Evolutionary conservation across 2,888 invertebrate genomes (phyloP).

Genomic region (Pollenia amentaria): DNA sequence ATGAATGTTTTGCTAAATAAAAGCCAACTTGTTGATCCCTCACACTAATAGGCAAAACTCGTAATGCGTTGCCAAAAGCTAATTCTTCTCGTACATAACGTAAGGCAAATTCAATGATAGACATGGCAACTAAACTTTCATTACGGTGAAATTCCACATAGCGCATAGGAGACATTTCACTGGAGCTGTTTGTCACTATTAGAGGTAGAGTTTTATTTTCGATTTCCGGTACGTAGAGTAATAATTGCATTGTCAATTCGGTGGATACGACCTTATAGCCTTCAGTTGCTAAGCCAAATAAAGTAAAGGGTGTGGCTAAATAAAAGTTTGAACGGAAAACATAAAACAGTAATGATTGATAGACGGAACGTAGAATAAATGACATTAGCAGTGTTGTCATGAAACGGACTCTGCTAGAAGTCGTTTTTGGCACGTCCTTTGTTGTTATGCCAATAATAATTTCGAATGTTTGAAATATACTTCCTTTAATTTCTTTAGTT

Average conservation of each 20-base stretch:
- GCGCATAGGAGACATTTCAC: slow-evolving; percentile 56
- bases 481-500: not conserved
- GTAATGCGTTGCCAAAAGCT: not conserved
- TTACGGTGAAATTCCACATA: slow-evolving; percentile 36
- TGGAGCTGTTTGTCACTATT: slow-evolving; percentile 22
- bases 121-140: slow-evolving; percentile 52
- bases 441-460: slow-evolving; percentile 57
- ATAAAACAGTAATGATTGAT: slow-evolving; percentile 67
- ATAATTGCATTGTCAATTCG: slow-evolving; percentile 8
- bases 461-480: slow-evolving; percentile 40
- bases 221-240: slow-evolving; percentile 46
- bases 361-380: slow-evolving; percentile 65
- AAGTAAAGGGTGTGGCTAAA: slow-evolving; percentile 35
- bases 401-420: slow-evolving; percentile 28
- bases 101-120: slow-evolving; percentile 26
- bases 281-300: slow-evolving; percentile 31
- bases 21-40: slow-evolving; percentile 50
- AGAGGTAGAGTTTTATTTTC: slow-evolving; percentile 42
- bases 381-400: slow-evolving; percentile 57
- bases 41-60: slow-evolving; percentile 34
- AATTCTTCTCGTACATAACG: slow-evolving; percentile 18
- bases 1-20: slow-evolving; percentile 65
- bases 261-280: slow-evolving; percentile 47
- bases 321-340: slow-evolving; percentile 60
- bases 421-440: not conserved